Evolutionary conservation across 2,113 vertebrate genomes (phyloP).

Genomic region (Psilopogon haemacephalus): DNA sequence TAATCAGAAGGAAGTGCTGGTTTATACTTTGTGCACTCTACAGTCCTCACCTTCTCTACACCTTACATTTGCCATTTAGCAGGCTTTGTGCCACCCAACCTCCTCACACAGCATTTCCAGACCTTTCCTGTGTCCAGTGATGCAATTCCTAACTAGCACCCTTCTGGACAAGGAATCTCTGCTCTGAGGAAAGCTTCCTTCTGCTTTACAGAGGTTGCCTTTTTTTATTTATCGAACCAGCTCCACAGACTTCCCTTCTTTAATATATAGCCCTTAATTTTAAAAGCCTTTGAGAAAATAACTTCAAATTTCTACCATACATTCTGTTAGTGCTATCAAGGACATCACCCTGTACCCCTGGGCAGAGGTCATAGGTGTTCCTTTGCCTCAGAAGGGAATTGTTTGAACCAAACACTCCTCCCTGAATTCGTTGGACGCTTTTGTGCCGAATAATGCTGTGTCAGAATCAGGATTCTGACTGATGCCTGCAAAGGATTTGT

Average conservation of each 20-base stretch:
- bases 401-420: background rate
- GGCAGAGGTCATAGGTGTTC: background rate
- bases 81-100: background rate
- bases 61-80: background rate
- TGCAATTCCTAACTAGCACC: background rate
- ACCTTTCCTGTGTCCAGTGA: background rate
- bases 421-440: background rate
- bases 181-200: background rate
- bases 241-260: background rate
- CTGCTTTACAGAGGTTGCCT: background rate
- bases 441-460: background rate
- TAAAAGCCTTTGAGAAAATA: conserved; percentile 34
- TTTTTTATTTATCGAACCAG: background rate
- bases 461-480: background rate
- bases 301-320: background rate
- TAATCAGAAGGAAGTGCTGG: background rate
- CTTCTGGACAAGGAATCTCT: background rate
- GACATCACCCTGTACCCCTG: background rate
- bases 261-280: background rate
- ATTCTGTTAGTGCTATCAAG: background rate
- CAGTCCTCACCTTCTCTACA: background rate
- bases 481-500: background rate
- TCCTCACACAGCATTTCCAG: background rate
- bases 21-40: background rate
- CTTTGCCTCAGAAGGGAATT: background rate